Base-by-base conservation (phyloP, 2,113 vertebrate species). In the Lepus timidus region DNA sequence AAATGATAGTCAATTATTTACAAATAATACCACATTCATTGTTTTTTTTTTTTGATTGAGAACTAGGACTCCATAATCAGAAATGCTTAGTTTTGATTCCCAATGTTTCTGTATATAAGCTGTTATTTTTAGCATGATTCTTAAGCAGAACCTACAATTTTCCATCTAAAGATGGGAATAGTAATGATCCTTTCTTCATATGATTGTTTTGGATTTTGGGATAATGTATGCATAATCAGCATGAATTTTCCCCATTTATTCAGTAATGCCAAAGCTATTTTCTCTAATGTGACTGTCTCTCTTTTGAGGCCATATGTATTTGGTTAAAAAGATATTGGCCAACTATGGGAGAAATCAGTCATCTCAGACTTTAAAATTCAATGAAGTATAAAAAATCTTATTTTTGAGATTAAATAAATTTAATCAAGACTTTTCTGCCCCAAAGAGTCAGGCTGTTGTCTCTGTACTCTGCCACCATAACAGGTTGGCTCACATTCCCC, bases 301-400 rank as follows among this genome's bases (percentile, higher is more conserved):
- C 3, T 10, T 71, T 90, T 85, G 33, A 74, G 14, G 5, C 14
- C 90, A 52, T 65, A 9, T 58, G 4, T 64, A 31, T 44, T 9
- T 84, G 52, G 76, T 75, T 9, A 78, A n/a, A 55, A 61, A 39
- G 58, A 33, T 61, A 51, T 6, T 68, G 51, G 22, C 14, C 49
- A 76, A 23, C 39, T 85, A 44, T 25, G 12, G 49, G 13, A 44
- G 55, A 65, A 61, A 11, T 92, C 31, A 49, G 17, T 67, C 31
- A n/a, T 36, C 62, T 13, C 4, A 67, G 25, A 95, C 13, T 36
- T 95, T 95, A n/a, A 80, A 73, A 67, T 61, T 73, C 19, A 74
- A 1, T 29, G 17, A 52, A 62, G 19, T 27, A 58, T 19, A 58
- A 58, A 58, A 58, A 58, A 4, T 58, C 17, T 4, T 14, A 58